Base-by-base conservation (phyloP, 2,888 invertebrate genomes). In the Tuta absoluta region DNA sequence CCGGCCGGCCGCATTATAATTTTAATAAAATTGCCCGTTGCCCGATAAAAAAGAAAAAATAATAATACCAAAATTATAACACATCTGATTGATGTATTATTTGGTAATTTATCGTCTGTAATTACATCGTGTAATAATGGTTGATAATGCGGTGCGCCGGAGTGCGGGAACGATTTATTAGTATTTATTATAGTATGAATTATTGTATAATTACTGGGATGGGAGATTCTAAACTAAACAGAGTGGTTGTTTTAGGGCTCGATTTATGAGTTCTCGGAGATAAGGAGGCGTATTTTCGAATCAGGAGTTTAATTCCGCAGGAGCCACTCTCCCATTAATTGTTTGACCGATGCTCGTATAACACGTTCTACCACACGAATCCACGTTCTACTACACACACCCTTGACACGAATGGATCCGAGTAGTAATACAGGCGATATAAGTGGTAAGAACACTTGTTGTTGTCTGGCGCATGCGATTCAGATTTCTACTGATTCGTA, bases 41-140 rank as follows among this genome's bases (percentile, higher is more conserved):
- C 73, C 75, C 81, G 81, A 84, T 84, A 83, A 77, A 79, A 72
- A n/a, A 78, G 79, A 84, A 83, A 79, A 81, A 82, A 86, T 80
- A 81, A 82, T 81, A 81, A 84, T 80, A 83, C 84, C 81, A 82
- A 89, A 91, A 90, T 91, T 91, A 90, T 91, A 91, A 91, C 90
- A 91, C 90, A 86, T 91, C 91, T 91, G 91, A 91, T 91, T 91
- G 91, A 91, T 91, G 91, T 89, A 91, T 89, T 91, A 91, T 91
- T 91, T 88, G 88, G 85, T 90, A 91, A 91, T 91, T 91, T 91
- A 91, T 91, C 86, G 90, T 80, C 73, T 83, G 85, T 91, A 91
- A 91, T 91, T 90, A 91, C 89, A 91, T 90, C 87, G 84, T 87
- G 88, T 91, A 91, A 91, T 91, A 89, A 87, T 85, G 85, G 85